Evolutionary conservation across 2,888 invertebrate genomes (phyloP).

Genomic region (Timandra comae): DNA sequence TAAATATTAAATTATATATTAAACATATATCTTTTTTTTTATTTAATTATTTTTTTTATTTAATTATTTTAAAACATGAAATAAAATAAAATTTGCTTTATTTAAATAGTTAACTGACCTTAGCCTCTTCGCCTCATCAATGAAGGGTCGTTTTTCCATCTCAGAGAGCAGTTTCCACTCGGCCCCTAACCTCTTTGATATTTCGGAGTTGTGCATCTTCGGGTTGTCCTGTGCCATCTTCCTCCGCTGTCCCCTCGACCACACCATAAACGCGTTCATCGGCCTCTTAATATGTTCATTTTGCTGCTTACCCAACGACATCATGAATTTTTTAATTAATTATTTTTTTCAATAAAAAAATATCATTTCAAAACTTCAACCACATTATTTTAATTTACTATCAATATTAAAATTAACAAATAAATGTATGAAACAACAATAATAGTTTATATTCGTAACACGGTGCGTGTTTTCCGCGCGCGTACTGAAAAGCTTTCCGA

Average conservation of each 20-base stretch:
- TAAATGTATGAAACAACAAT: constrained; percentile 16
- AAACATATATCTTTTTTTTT: no score
- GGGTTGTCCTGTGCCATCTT: constrained; percentile 97
- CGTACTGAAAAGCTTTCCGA: constrained; percentile 67
- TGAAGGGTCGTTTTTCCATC: constrained; percentile 91
- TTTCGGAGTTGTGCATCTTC: constrained; percentile 96
- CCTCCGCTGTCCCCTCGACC: constrained; percentile 91
- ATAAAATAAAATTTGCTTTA: no score
- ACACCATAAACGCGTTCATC: constrained; percentile 97
- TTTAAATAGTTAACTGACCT: constrained; percentile 74
- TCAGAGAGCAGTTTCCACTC: constrained; percentile 94
- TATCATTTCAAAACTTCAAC: not conserved
- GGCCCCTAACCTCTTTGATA: constrained; percentile 89
- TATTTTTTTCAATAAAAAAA: not conserved
- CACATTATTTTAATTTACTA: constrained; percentile 2
- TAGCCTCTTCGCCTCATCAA: constrained; percentile 92
- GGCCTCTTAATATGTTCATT: constrained; percentile 93
- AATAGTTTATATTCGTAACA: constrained; percentile 13
- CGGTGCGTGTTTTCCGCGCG: constrained; percentile 40
- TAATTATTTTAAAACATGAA: no score
- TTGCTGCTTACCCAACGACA: constrained; percentile 65
- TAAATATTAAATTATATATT: no score
- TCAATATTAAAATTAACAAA: constrained; percentile 3
- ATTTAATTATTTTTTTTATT: no score
- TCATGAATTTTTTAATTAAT: constrained; percentile 22